Conservation (phyloP, 2,888 invertebrate genomes). For the Esperia sulphurella region DNA sequence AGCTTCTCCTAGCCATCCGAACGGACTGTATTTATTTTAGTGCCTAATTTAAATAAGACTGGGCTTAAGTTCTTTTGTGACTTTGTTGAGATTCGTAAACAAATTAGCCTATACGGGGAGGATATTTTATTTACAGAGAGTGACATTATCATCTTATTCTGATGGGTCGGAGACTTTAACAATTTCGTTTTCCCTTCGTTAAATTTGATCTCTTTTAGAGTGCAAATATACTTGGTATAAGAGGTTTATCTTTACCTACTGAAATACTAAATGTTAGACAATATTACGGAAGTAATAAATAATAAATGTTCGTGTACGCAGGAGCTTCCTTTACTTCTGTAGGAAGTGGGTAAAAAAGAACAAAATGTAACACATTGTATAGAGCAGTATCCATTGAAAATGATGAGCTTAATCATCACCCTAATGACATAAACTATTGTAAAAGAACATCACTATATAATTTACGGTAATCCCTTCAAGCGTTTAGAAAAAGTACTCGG, state of each 20-base stretch:
- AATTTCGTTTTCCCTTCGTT: slow-evolving; percentile 4
- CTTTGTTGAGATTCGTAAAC: slow-evolving; percentile 62
- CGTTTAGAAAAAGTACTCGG: slow-evolving; percentile 49
- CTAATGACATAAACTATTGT: slow-evolving; percentile 42
- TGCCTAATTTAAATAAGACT: slow-evolving; percentile 74
- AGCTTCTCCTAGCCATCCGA: slow-evolving; percentile 44
- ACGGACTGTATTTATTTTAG: slow-evolving; percentile 67
- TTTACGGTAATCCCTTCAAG: slow-evolving; percentile 58
- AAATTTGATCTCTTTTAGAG: neutral
- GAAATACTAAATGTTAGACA: too few species aligned
- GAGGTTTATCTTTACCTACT: too few species aligned
- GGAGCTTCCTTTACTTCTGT: too few species aligned
- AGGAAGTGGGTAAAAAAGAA: too few species aligned
- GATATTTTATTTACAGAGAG: slow-evolving; percentile 38
- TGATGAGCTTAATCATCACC: slow-evolving; percentile 39
- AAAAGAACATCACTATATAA: slow-evolving; percentile 35
- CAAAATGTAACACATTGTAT: too few species aligned
- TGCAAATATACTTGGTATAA: too few species aligned
- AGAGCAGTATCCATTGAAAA: slow-evolving; percentile 23
- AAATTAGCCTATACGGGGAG: slow-evolving; percentile 59
- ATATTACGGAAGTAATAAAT: too few species aligned
- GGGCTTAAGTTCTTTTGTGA: slow-evolving; percentile 66
- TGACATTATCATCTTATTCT: slow-evolving; percentile 36
- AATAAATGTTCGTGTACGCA: too few species aligned
- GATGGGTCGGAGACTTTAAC: neutral